Conservation (phyloP, 2,888 invertebrate species). For the Gastrophysa polygoni region DNA sequence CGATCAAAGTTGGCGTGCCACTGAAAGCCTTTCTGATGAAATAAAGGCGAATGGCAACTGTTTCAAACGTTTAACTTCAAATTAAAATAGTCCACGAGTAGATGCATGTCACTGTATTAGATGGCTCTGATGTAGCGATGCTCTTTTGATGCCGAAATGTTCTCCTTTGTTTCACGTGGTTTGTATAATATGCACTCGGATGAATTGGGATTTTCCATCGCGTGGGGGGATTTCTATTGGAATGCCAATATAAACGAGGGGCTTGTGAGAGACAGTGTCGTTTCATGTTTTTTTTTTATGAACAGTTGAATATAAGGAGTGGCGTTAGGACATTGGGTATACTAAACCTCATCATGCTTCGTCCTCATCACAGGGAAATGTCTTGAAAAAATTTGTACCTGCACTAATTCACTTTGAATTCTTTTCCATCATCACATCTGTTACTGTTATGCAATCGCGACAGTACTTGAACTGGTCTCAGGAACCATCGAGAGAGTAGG, state of each 20-base stretch:
- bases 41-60: constrained; percentile 38
- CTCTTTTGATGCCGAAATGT: constrained; percentile 8
- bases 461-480: no score
- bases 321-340: no score
- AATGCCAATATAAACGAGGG: not conserved
- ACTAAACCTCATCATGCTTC: no score
- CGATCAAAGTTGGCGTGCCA: constrained; percentile 51
- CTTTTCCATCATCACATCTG: no score
- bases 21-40: constrained; percentile 38
- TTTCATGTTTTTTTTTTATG: no score
- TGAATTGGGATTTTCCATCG: not conserved
- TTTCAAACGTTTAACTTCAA: constrained; percentile 43
- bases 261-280: no score
- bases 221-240: not conserved
- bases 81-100: constrained; percentile 36
- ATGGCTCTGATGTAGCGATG: constrained; percentile 8
- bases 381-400: no score
- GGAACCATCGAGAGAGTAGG: no score
- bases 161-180: constrained; percentile 1
- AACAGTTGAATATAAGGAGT: no score
- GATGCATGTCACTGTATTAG: constrained; percentile 19
- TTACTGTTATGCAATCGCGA: no score
- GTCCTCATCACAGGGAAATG: no score
- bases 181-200: not conserved
- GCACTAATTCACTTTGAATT: no score